Conservation (phyloP, 2,797 vertebrate species). For the Sitta carolinensis region DNA sequence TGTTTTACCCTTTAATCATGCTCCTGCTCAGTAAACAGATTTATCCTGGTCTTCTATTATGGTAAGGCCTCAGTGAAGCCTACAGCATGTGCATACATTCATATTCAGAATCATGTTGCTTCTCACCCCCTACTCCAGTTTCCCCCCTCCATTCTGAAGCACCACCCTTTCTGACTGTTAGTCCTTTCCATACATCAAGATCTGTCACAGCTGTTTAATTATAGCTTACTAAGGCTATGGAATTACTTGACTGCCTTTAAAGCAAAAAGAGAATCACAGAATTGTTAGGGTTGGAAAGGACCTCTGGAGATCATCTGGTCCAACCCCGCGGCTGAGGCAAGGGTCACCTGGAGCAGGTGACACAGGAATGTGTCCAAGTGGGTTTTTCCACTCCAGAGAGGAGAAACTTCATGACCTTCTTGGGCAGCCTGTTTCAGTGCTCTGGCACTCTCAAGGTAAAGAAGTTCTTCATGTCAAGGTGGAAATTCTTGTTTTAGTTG, state of each 20-base stretch:
- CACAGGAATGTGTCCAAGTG: not conserved
- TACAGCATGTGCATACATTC: rapidly evolving
- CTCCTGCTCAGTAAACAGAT: not conserved
- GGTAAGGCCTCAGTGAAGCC: not conserved
- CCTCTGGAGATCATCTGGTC: not conserved
- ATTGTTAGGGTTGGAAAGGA: not conserved
- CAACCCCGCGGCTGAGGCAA: not conserved
- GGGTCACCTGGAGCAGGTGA: not conserved
- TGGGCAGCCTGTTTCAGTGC: not conserved
- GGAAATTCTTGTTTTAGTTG: not conserved
- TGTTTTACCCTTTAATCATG: not conserved
- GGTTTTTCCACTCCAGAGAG: not conserved
- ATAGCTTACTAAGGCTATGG: not conserved
- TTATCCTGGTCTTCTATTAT: not conserved
- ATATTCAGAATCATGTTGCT: not conserved
- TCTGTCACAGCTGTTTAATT: not conserved
- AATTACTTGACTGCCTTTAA: not conserved
- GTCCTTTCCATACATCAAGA: not conserved
- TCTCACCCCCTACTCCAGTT: not conserved
- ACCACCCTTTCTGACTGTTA: not conserved
- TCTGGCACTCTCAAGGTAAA: not conserved
- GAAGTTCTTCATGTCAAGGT: not conserved
- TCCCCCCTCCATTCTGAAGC: not conserved
- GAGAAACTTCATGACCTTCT: not conserved
- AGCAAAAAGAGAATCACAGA: not conserved